These are phyloP conservation scores for Aphodius granarius DNA, from an alignment of 2,888 invertebrate species.

Conservation along the genomic window DNA sequence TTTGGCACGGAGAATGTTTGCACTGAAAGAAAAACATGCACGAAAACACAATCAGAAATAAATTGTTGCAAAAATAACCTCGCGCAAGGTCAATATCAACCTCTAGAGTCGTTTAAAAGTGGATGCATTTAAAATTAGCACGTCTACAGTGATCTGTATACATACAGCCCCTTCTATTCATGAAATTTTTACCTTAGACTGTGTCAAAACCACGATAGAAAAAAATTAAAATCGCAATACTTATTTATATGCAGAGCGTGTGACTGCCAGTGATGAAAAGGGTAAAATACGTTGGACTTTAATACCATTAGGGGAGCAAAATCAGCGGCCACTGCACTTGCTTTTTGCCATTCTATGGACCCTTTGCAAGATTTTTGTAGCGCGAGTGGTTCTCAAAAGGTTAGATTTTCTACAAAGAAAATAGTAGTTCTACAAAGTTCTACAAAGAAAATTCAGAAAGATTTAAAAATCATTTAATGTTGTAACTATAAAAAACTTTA, in stretches of 20 bases:
- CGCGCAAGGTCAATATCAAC: not conserved
- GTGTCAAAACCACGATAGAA: not conserved
- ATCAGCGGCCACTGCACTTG: conserved; percentile 18
- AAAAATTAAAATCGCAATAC: not conserved
- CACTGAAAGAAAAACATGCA: not conserved
- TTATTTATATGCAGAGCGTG: conserved; percentile 9
- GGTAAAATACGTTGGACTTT: conserved; percentile 27
- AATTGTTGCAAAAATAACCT: not conserved
- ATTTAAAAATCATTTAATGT: too few species aligned
- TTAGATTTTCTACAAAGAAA: not conserved
- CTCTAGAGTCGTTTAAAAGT: not conserved
- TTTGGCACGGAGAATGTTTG: too few species aligned
- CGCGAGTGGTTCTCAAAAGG: not conserved
- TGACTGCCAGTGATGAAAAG: conserved; percentile 20
- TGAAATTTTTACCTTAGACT: not conserved
- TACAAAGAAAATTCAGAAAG: too few species aligned
- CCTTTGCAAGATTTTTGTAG: not conserved
- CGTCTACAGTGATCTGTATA: too few species aligned
- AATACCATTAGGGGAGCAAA: conserved; percentile 20
- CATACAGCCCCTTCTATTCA: not conserved
- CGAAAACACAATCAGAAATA: not conserved
- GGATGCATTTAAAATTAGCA: not conserved
- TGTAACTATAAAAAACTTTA: too few species aligned
- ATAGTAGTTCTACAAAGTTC: too few species aligned
- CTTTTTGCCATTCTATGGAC: not conserved